Evolutionary conservation across 2,888 invertebrate species (phyloP).

Genomic region (Pseudoips prasinana): DNA sequence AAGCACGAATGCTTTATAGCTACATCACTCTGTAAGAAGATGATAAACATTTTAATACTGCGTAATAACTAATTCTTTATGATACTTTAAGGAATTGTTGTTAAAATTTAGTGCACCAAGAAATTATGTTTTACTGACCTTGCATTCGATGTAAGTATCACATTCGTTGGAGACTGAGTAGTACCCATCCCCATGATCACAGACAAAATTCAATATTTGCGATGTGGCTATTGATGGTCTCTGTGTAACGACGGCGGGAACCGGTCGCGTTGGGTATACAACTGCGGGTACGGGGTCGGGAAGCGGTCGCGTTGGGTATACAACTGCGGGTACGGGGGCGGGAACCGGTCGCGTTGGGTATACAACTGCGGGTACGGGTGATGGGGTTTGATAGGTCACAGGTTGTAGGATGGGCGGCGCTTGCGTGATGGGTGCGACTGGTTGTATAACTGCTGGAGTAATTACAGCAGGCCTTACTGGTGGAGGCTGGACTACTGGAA

Average conservation of each 20-base stretch:
- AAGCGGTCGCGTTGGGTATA: not conserved
- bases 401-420: no score
- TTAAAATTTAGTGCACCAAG: no score
- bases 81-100: no score
- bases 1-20: conserved; percentile 86
- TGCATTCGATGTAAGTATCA: conserved; percentile 85
- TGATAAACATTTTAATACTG: no score
- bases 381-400: not conserved
- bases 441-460: no score
- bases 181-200: conserved; percentile 35
- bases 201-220: conserved; percentile 20
- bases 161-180: conserved; percentile 82
- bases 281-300: no score
- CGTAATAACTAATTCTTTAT: no score
- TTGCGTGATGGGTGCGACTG: not conserved
- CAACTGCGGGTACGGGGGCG: not conserved
- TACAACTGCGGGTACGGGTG: not conserved
- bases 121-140: no score
- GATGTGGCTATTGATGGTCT: conserved; percentile 6
- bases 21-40: conserved; percentile 72
- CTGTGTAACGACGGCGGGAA: no score
- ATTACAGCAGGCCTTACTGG: no score
- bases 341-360: not conserved
- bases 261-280: not conserved
- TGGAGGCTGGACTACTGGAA: not conserved